Percentiles rank a stretch among this genome's conserved stretches.
Conservation (phyloP, 2,797 vertebrate species). For the Taenioides sp. region DNA sequence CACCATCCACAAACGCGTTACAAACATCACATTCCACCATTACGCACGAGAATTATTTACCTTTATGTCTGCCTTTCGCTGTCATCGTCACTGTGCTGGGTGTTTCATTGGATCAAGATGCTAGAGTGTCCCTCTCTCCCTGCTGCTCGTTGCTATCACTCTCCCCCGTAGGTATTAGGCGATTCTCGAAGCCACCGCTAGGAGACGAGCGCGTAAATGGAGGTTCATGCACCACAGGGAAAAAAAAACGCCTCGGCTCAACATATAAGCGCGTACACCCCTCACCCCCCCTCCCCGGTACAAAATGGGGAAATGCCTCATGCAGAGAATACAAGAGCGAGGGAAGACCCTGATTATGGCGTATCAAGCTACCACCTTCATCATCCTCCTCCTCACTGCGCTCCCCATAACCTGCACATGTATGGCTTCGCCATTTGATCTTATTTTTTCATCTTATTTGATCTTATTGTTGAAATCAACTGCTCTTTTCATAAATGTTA, state of each 20-base stretch:
- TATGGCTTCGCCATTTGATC: slow-evolving; percentile 46
- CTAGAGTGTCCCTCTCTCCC: slow-evolving; percentile 64
- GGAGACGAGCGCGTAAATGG: slow-evolving; percentile 65
- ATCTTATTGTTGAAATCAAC: background rate
- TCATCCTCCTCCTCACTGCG: slow-evolving; percentile 24
- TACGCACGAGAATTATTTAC: slow-evolving; percentile 63
- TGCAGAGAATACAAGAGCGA: slow-evolving; percentile 68
- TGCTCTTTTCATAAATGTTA: background rate
- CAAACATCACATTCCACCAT: slow-evolving; percentile 35
- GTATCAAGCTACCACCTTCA: slow-evolving; percentile 22
- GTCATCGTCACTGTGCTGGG: slow-evolving; percentile 81
- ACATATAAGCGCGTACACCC: slow-evolving; percentile 34
- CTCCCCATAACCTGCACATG: slow-evolving; percentile 43
- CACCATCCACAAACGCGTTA: slow-evolving; percentile 57
- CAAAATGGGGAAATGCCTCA: slow-evolving; percentile 66
- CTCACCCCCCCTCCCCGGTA: slow-evolving; percentile 42
- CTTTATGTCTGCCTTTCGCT: slow-evolving; percentile 86
- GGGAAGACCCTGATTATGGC: slow-evolving; percentile 72
- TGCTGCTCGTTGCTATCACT: slow-evolving; percentile 58
- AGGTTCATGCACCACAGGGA: slow-evolving; percentile 59
- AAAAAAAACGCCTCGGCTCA: slow-evolving; percentile 38
- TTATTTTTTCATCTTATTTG: no score
- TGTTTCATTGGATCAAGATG: slow-evolving; percentile 81
- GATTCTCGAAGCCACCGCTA: slow-evolving; percentile 75
- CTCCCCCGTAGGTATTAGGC: slow-evolving; percentile 49